Conservation (phyloP, 2,797 vertebrate genomes). For the Platyrinchus mystaceus region DNA sequence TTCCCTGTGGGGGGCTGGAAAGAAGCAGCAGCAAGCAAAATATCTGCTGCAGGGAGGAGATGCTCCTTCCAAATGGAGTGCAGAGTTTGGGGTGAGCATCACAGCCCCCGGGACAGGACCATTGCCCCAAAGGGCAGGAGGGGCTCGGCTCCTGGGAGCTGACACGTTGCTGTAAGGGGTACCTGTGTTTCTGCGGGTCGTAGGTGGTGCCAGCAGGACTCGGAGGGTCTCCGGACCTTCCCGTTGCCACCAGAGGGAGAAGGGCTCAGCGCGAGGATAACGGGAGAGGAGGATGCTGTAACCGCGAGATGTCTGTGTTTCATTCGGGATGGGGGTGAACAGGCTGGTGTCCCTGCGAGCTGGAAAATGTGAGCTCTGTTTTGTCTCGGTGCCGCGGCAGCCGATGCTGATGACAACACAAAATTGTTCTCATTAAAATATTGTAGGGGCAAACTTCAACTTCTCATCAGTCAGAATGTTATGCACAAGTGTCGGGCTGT, state of each 20-base stretch:
- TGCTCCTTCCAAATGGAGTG: not conserved
- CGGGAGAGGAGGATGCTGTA: not conserved
- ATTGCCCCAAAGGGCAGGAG: not conserved
- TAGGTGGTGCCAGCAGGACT: not conserved
- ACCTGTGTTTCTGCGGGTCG: accelerated
- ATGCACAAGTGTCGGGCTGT: accelerated
- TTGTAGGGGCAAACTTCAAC: not conserved
- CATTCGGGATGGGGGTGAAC: not conserved
- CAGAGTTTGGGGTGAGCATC: not conserved
- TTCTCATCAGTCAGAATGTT: not conserved
- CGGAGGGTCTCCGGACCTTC: not conserved
- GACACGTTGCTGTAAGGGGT: not conserved
- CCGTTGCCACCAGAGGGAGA: constrained; percentile 28
- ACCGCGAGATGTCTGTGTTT: not conserved
- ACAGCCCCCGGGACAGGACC: not conserved
- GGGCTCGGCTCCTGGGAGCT: not conserved
- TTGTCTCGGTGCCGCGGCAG: constrained; percentile 30
- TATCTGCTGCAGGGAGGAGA: not conserved
- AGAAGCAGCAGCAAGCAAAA: not conserved
- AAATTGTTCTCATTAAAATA: not conserved
- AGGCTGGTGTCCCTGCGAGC: not conserved
- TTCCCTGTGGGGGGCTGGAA: not conserved
- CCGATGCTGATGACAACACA: not conserved
- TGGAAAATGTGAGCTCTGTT: constrained; percentile 44
- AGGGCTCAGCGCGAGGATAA: not conserved